These are phyloP conservation scores for Corythornis madagascariensis DNA, from an alignment of 2,113 vertebrate species.

Conservation along the genomic window DNA sequence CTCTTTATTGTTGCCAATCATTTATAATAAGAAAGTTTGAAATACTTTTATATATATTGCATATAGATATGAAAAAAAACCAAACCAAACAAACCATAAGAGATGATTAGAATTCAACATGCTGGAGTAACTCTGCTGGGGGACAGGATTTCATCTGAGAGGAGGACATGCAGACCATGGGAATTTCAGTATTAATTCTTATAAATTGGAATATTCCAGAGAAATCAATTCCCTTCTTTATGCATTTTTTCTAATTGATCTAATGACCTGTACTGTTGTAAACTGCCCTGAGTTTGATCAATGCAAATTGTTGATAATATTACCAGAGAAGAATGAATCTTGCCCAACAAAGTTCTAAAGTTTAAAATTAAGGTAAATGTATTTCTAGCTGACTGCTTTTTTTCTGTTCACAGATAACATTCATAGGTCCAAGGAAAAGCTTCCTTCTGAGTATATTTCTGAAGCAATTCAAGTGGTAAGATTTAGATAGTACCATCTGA, in stretches of 20 bases:
- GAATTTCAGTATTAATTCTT: background rate
- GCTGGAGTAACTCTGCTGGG: background rate
- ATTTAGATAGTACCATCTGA: background rate
- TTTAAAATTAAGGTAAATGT: background rate
- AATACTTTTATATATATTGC: background rate
- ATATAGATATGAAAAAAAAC: background rate
- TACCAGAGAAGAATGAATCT: background rate
- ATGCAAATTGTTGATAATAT: background rate
- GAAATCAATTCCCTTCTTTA: background rate
- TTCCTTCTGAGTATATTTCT: slow-evolving; percentile 92
- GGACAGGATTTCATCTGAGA: background rate
- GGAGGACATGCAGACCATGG: background rate
- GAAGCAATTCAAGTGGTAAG: slow-evolving; percentile 94
- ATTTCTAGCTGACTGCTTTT: background rate
- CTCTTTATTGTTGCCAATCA: background rate
- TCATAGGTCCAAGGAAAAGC: slow-evolving; percentile 89
- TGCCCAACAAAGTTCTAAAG: background rate
- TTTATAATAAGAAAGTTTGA: background rate
- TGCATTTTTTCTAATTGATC: background rate
- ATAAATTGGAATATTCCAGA: background rate
- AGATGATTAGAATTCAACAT: background rate
- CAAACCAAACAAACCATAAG: background rate
- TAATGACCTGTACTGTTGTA: background rate
- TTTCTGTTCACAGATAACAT: slow-evolving; percentile 81
- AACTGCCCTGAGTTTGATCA: background rate